Evolutionary conservation across 2,797 vertebrate species (phyloP), one percentile per base, ranked within the genome.

Genomic region (Lacerta agilis): DNA sequence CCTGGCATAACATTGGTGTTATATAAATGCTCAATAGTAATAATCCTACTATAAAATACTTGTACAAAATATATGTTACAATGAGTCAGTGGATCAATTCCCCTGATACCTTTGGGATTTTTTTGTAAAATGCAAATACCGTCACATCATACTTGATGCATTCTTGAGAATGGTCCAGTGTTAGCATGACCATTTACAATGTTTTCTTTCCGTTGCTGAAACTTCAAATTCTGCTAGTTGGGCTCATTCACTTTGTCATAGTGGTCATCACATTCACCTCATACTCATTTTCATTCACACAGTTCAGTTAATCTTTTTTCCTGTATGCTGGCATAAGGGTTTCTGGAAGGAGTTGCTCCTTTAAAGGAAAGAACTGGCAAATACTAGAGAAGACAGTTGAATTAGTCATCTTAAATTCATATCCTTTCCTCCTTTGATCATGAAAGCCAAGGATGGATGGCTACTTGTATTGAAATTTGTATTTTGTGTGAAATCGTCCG

Each of bases 221-320:
- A 84, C 8, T 55, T 64, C 73, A 69, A 23, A 11, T n/a, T n/a
- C n/a, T 76, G 7, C 33, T n/a, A 80, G 81, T 86, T 88, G 85
- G 79, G 75, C 89, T 90, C 13, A 89, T 17, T 11, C 0, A 55
- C 43, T 79, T 58, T 66, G 0, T 71, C 20, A 10, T 0, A 0
- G 38, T 1, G 83, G 64, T 0, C 92, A 23, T 93, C 88, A 43
- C 27, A 29, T 55, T 83, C 76, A 79, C 72, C 0, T 15, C 88
- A 83, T 91, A 80, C 93, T 79, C 58, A 13, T 92, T 92, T 88
- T 93, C 90, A 90, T 91, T 87, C 2, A 1, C 10, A 6, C 80
- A 90, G 91, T 90, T 92, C 82, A 66, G 75, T 89, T 92, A 79
- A 88, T 87, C 90, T 82, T 77, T 80, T 78, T 86, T 77, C 79